A percentile compares a stretch with the other conserved stretches of the same genome.
Evolutionary conservation across 2,113 vertebrate genomes (phyloP).

Genomic region (mouse (Mus musculus)): DNA sequence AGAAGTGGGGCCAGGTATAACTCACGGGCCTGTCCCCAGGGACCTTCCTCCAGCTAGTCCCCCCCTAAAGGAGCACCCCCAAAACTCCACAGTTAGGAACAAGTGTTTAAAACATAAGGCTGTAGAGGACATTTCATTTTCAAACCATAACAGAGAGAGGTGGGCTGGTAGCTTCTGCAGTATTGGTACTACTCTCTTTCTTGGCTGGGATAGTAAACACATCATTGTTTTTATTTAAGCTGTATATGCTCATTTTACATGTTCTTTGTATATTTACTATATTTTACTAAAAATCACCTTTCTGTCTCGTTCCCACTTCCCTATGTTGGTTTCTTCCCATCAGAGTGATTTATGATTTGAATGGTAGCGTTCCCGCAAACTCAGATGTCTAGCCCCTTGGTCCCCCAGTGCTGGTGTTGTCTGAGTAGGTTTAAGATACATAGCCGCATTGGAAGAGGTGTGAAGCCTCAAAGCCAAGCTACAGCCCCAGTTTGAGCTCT

Average conservation of each 20-base stretch:
- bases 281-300: neutral
- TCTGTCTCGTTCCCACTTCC: neutral
- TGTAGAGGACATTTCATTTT: neutral
- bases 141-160: neutral
- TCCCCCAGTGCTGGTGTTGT: neutral
- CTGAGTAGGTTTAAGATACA: neutral
- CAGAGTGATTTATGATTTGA: neutral
- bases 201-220: neutral
- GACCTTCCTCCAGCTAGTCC: neutral
- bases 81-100: neutral
- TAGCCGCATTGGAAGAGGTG: neutral
- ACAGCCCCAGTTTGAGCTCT: neutral
- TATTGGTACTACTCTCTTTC: neutral
- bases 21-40: neutral
- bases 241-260: neutral
- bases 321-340: neutral
- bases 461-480: neutral
- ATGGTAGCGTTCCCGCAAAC: neutral
- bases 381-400: neutral
- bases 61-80: neutral
- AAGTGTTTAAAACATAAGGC: neutral
- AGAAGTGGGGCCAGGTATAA: neutral
- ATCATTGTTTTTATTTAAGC: neutral
- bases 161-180: neutral
- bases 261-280: conserved; percentile 1